Evolutionary conservation across 1,140 invertebrate genomes (phyloP), one percentile per base, ranked within the genome.

Genomic region (Scaptomyza hsui): DNA sequence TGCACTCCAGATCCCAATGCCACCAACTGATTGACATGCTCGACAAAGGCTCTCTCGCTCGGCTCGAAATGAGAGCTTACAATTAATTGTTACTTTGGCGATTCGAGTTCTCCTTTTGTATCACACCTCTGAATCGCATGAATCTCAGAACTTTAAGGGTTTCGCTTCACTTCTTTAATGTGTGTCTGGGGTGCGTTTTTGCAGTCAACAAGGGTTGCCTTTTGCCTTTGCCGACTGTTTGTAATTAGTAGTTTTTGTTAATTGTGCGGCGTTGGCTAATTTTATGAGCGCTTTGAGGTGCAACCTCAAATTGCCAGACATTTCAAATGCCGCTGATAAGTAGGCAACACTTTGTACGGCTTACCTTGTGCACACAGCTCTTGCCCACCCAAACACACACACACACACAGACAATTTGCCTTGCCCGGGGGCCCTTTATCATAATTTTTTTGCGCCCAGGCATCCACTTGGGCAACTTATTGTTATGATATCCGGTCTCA

Each of bases 401-500:
- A 39, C 1, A 16, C 48, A 49, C 24, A 4, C 39, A 57, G 53
- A 51, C 59, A 61, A 49, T 51, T 61, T 61, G 44, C 44, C 19
- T 15, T 29, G 26, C 6, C 1, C 9, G 26, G 26, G 15, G 48
- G 47, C 51, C 35, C 47, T 39, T 64, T 52, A 18, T 49, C 35
- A 53, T 35, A 16, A 60, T 47, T 47, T 51, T 61, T 67, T 9
- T 29, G n/a, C n/a, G 71, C 35, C 5, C 41, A 35, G 32, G 18
- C 70, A 72, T 64, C 68, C 59, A 70, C 60, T 63, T 79, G 78
- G 74, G 64, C 76, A 78, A 79, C 70, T 76, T 81, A 81, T 78
- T 77, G 73, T 82, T 82, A 82, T 76, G 64, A 82, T 74, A 82
- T 82, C 78, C 78, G 78, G 79, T 51, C 64, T 62, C 79, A 83